Base-by-base conservation (phyloP, 2,888 invertebrate genomes). In the Asteroscopus sphinx region DNA sequence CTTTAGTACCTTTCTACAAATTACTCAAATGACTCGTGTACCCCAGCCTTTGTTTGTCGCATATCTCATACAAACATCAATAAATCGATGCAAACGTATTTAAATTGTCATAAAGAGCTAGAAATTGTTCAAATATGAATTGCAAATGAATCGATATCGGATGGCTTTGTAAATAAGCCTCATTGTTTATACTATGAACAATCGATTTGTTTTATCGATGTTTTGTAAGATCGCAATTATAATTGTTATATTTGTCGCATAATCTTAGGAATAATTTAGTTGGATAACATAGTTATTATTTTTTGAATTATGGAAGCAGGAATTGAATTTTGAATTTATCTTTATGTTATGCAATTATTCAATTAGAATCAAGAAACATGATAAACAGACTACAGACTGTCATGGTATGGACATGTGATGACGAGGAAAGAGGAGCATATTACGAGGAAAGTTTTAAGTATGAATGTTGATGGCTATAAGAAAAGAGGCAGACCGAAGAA, bases 61-160 rank as follows among this genome's bases (percentile, higher is more conserved):
- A 65, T 57, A 64, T 45, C 39, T 53, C 39, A 37, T 6, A 35
- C 15, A 52, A 33, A 13, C 45, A 16, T 46, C 17, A 42, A 68
- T 71, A 59, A 58, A 64, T 67, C 48, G 49, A 42, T 36, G 32
- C 44, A 40, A 55, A 51, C 42, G 33, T 47, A 42, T 49, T 53
- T 39, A 49, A 51, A 55, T 64, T 54, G 56, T 54, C 52, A 66
- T 64, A 61, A 61, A 60, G 55, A 51, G 41, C 51, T 32, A 56
- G 49, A 66, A 39, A 68, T 46, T 58, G 21, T 57, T 55, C 37
- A 33, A 46, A 59, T 62, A 61, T 53, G 56, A 62, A 73, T 63
- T 60, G 59, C 59, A 54, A 71, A 68, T 76, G 13, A 42, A 49
- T 64, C 55, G 25, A 59, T 45, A 52, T 17, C 35, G 35, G 44